These are phyloP conservation scores for Erethizon dorsatum DNA, from an alignment of 2,797 vertebrate species.

Conservation along the genomic window DNA sequence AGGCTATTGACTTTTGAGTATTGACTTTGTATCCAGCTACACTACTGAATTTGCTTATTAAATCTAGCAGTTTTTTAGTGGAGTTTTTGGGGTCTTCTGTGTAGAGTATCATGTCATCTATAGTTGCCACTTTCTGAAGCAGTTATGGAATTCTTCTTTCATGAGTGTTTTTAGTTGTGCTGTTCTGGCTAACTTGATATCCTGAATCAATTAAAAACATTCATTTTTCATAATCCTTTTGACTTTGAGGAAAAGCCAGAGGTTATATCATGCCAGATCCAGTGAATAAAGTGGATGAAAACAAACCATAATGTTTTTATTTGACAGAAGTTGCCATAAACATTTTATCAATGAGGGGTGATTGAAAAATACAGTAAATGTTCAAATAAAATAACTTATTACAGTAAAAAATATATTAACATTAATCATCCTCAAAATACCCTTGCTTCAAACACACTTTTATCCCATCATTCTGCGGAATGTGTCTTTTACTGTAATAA, in stretches of 20 bases:
- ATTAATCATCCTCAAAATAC: background rate
- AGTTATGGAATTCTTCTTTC: background rate
- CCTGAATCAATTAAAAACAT: background rate
- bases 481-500: background rate
- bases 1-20: no score
- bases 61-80: no score
- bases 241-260: background rate
- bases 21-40: no score
- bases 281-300: background rate
- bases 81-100: no score
- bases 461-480: background rate
- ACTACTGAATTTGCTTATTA: no score
- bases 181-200: background rate
- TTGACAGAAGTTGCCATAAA: background rate
- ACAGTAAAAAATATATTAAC: background rate
- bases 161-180: background rate
- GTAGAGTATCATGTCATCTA: no score
- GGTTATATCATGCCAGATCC: background rate
- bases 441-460: background rate
- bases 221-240: background rate
- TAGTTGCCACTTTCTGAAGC: background rate
- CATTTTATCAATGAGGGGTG: background rate
- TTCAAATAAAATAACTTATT: background rate
- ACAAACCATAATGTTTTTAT: background rate
- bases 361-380: background rate